Base-by-base conservation (phyloP, 2,888 invertebrate genomes). In the Protophormia terraenovae region DNA sequence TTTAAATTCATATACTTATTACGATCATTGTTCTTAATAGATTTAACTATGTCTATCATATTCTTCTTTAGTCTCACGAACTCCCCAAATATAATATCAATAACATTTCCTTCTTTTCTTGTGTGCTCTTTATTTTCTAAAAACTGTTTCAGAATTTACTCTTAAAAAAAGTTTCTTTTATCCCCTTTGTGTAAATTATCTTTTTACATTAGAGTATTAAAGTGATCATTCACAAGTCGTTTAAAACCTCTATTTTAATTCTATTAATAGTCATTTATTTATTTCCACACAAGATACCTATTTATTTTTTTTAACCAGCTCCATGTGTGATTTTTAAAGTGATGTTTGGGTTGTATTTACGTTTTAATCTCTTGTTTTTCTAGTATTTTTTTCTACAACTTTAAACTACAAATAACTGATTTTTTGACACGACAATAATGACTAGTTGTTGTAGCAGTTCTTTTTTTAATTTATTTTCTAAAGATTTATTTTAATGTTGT, bases 301-400 rank as follows among this genome's bases (percentile, higher is more conserved):
- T 4, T 58, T 47, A 6, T 47, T 78, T 67, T 32, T 50, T 19
- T 38, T 50, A 19, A 27, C 16, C 19, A 50, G n/a, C 24, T 69
- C 35, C 16, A 60, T 69, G 19, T 67, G 32, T 58, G 24, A 35
- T 8, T 77, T 47, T 19, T 6, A 16, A 47, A 35, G n/a, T 69
- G 19, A 32, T 78, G 69, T 69, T 69, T 69, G 69, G 27, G 16
- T 50, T 71, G 35, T 60, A 24, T 58, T 50, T 60, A 69, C 45
- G 22, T 41, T 47, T 60, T 71, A 78, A 69, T 60, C 27, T 78
- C 16, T 27, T 19, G 19, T 45, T 19, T 69, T 45, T 19, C 19
- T 60, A 16, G 16, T 35, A 32, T 41, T 58, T 45, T 55, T 67
- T 41, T 67, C 35, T 14, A 7, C 19, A 69, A 60, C 53, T 32